These are phyloP conservation scores for Drosophila melanica DNA, from an alignment of 1,140 invertebrate genomes.

Conservation along the genomic window DNA sequence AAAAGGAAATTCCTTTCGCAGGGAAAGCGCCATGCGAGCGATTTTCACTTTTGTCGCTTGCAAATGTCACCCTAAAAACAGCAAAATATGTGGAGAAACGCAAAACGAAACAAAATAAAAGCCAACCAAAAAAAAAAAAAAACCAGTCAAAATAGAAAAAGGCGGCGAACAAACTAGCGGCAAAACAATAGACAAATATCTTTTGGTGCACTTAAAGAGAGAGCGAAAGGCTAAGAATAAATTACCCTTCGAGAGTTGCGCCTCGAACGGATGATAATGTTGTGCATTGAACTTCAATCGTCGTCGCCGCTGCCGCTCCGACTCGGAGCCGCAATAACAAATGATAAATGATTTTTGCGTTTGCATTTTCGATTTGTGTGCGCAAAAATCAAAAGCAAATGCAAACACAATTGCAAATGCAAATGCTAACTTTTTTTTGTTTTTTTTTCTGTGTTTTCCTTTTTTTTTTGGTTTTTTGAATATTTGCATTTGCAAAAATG, in stretches of 20 bases:
- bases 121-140: slow-evolving; percentile 20
- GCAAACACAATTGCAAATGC: slow-evolving; percentile 22
- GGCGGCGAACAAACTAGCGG: slow-evolving; percentile 39
- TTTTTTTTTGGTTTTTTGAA: slow-evolving; percentile 23
- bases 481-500: slow-evolving; percentile 61
- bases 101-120: slow-evolving; percentile 47
- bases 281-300: slow-evolving; percentile 84
- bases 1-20: slow-evolving; percentile 30
- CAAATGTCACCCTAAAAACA: slow-evolving; percentile 83
- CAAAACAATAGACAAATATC: slow-evolving; percentile 39
- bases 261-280: slow-evolving; percentile 73
- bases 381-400: slow-evolving; percentile 45
- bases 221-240: slow-evolving; percentile 78
- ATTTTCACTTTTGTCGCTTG: slow-evolving; percentile 62
- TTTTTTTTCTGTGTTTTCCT: too few species aligned
- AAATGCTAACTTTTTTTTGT: background rate
- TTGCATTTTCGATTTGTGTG: slow-evolving; percentile 29
- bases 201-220: slow-evolving; percentile 42
- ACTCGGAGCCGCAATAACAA: slow-evolving; percentile 29
- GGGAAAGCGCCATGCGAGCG: slow-evolving; percentile 45
- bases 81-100: slow-evolving; percentile 75
- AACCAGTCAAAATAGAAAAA: slow-evolving; percentile 31
- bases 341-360: slow-evolving; percentile 68
- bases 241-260: slow-evolving; percentile 65
- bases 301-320: slow-evolving; percentile 21